These are phyloP conservation scores for Frieseomelitta varia DNA, from an alignment of 1,140 invertebrate genomes.

Conservation along the genomic window DNA sequence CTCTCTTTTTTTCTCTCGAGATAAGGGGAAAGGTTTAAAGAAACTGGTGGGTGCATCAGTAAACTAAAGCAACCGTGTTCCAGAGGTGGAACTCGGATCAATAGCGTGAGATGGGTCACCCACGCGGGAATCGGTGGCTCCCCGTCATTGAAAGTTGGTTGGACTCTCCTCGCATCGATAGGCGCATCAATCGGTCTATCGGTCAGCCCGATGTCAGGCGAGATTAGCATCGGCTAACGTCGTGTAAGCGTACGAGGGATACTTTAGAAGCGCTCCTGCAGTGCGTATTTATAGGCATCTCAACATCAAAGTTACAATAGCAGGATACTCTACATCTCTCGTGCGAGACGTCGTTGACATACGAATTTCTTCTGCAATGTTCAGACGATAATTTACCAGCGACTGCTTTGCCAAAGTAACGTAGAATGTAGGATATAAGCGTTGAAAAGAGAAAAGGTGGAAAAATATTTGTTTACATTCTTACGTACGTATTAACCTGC, in stretches of 20 bases:
- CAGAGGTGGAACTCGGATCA: neutral
- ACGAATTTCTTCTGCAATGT: no score
- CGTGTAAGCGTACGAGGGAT: neutral
- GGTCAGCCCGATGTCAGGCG: neutral
- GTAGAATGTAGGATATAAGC: no score
- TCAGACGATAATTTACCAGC: no score
- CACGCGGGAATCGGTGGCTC: slow-evolving; percentile 56
- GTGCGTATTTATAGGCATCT: slow-evolving; percentile 29
- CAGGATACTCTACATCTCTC: neutral
- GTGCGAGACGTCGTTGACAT: no score
- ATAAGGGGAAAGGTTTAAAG: no score
- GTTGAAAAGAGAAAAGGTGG: no score
- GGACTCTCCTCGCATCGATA: slow-evolving; percentile 46
- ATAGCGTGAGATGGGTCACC: slow-evolving; percentile 38
- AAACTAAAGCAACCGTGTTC: neutral
- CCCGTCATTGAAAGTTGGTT: slow-evolving; percentile 53
- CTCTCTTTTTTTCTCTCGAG: no score
- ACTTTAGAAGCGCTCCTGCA: neutral
- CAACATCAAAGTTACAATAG: no score
- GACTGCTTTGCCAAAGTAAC: no score
- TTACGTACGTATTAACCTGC: no score
- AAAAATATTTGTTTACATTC: no score
- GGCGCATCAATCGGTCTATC: slow-evolving; percentile 38
- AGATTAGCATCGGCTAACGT: neutral
- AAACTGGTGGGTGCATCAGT: neutral